Conservation (phyloP, 2,888 invertebrate genomes). For the Tromatobia lineatoria region DNA sequence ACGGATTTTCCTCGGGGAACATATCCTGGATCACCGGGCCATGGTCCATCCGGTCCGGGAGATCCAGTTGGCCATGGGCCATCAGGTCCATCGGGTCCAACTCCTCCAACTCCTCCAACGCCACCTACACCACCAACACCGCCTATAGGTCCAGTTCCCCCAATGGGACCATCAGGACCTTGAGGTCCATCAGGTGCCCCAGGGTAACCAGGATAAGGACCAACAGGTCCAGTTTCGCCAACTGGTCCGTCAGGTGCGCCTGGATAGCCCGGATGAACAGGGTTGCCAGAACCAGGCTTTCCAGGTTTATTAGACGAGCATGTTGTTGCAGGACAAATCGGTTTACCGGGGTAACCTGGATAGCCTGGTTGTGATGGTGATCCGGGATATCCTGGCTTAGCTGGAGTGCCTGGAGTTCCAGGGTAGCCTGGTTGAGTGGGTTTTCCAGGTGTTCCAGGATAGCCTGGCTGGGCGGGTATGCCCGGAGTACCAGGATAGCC, state of each 20-base stretch:
- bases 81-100: conserved; percentile 77
- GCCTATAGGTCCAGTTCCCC: conserved; percentile 72
- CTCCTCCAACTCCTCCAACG: conserved; percentile 76
- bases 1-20: conserved; percentile 59
- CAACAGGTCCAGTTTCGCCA: conserved; percentile 40
- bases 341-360: conserved; percentile 60
- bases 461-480: conserved; percentile 52
- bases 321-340: conserved; percentile 71
- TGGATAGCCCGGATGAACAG: conserved; percentile 72
- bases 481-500: conserved; percentile 73
- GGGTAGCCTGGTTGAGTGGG: conserved; percentile 60
- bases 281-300: conserved; percentile 61
- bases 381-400: conserved; percentile 46
- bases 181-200: conserved; percentile 65
- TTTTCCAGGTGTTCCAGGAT: too few relatives aligned
- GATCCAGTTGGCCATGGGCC: conserved; percentile 81
- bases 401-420: conserved; percentile 62
- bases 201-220: conserved; percentile 65
- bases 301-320: conserved; percentile 82
- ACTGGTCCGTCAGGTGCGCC: conserved; percentile 72
- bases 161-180: conserved; percentile 70
- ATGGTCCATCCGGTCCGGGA: conserved; percentile 81
- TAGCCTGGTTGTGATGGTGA: conserved; percentile 66
- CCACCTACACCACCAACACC: conserved; percentile 73
- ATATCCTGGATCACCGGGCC: conserved; percentile 83